phyloP scores from a whole-genome alignment of 2,888 invertebrate species.

The Micropterix aruncella region DNA sequence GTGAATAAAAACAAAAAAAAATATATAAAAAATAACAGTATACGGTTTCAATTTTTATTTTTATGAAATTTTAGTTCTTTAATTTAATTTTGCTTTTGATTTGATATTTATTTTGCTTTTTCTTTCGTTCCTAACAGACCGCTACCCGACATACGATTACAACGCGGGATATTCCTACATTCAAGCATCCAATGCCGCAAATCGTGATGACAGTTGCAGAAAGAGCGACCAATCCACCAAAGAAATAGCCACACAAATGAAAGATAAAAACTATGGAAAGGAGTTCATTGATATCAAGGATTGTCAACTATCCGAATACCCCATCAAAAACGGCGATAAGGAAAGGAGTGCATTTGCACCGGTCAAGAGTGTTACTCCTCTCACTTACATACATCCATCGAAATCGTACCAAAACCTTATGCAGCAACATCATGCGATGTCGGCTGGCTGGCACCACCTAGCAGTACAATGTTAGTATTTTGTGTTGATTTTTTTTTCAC shows the following conservation, averaged over 20 bases:
- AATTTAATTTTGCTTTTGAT: constrained; percentile 7
- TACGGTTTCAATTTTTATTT: too few species aligned
- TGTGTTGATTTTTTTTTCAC: too few species aligned
- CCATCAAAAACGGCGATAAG: constrained; percentile 32
- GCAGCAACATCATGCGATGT: constrained; percentile 30
- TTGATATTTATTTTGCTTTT: constrained; percentile 5
- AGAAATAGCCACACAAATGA: too few species aligned
- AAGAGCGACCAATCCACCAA: neutral
- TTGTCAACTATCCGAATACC: constrained; percentile 21
- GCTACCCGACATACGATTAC: too few species aligned
- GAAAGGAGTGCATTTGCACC: constrained; percentile 47
- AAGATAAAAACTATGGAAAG: neutral
- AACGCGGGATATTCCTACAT: constrained; percentile 25
- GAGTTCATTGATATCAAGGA: neutral
- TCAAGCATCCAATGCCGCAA: constrained; percentile 27
- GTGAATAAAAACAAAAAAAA: too few species aligned
- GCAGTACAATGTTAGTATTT: constrained; percentile 52
- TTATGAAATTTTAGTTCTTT: constrained; percentile 7
- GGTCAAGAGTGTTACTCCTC: constrained; percentile 43
- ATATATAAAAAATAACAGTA: too few species aligned
- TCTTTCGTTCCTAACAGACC: too few species aligned
- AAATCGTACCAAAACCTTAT: constrained; percentile 27
- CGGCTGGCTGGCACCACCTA: constrained; percentile 46
- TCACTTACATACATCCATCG: constrained; percentile 24
- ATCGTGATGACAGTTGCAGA: neutral